Evolutionary conservation across 1,140 invertebrate genomes (phyloP).

Genomic region (Chironomus striatipennis): DNA sequence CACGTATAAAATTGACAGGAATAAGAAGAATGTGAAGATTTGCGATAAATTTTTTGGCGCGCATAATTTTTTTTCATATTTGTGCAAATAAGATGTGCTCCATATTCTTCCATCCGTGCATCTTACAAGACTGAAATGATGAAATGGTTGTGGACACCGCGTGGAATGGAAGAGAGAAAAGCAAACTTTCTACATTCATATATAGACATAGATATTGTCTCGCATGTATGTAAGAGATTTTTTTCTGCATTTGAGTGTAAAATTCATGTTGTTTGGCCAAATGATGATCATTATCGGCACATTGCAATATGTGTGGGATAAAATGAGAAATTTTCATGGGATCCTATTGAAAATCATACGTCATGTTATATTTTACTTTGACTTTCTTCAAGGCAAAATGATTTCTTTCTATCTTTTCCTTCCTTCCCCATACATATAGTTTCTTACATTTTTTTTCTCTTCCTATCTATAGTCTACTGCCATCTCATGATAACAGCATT

Average conservation of each 20-base stretch:
- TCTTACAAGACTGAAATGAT: conserved; percentile 20
- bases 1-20: neutral
- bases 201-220: neutral
- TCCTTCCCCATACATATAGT: neutral
- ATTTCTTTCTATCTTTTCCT: conserved; percentile 18
- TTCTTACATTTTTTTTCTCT: neutral
- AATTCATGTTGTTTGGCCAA: neutral
- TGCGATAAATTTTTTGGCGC: neutral
- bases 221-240: neutral
- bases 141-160: conserved; percentile 21
- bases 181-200: neutral
- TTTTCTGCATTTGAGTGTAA: neutral
- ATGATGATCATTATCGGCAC: conserved; percentile 4
- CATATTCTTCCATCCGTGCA: neutral
- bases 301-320: neutral
- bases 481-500: too few species aligned
- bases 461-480: neutral
- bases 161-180: conserved; percentile 16
- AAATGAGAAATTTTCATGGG: neutral
- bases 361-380: conserved; percentile 21
- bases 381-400: neutral
- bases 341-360: conserved; percentile 9
- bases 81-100: neutral
- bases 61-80: neutral
- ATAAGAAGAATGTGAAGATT: neutral